Evolutionary conservation across 2,888 invertebrate species (phyloP), one percentile per base, ranked within the genome.

Genomic region (Acrobasis suavella): DNA sequence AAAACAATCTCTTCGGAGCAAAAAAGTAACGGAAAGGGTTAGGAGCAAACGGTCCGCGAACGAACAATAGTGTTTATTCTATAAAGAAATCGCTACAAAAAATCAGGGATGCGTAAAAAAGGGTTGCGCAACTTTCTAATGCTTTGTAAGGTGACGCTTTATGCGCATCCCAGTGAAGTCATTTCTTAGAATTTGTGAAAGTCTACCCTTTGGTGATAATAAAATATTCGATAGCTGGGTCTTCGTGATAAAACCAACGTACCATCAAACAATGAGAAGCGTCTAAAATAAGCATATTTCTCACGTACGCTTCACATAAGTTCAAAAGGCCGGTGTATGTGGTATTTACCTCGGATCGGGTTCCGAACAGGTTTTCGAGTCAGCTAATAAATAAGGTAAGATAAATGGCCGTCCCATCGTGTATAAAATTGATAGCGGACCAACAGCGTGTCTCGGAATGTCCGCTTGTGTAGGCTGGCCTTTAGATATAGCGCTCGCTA

Each of bases 41-140:
- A 86, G 78, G 67, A 79, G 82, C 82, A 85, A 85, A 87, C 80
- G 83, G 83, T 75, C 80, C 81, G 78, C 77, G 77, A 82, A 82
- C 69, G 72, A 71, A 81, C 89, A 91, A 91, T 84, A 83, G 82
- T 78, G 74, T 82, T 80, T 77, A 82, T 83, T 83, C 79, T 83
- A 81, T 85, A 88, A 86, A 83, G 76, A 76, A 82, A 81, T 81
- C 80, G 72, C 78, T 77, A 81, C 80, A 87, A 89, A 87, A 85
- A 81, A 69, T 76, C 80, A 77, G 80, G 79, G 83, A 83, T 77
- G 80, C 82, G 85, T 84, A 87, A 85, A 84, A 76, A 88, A 91
- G 91, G 91, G 91, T 92, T 92, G 90, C 87, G 83, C 86, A 92
- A 92, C 92, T 92, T 92, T 92, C 92, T 88, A 91, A 89, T 86